Evolutionary conservation across 2,113 vertebrate species (phyloP).

Genomic region (Lanius ludovicianus): DNA sequence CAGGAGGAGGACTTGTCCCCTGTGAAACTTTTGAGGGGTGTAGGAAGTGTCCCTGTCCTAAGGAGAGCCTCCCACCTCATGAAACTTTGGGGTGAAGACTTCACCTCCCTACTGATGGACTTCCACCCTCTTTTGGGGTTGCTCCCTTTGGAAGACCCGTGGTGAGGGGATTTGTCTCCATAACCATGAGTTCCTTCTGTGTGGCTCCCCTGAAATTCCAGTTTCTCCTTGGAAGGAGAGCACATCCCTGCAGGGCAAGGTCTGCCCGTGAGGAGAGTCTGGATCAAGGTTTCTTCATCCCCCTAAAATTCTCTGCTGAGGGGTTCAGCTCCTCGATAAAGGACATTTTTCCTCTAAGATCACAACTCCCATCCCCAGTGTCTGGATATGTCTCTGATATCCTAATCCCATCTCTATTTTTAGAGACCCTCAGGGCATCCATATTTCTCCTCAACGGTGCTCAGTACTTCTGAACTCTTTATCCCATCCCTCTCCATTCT

Average conservation of each 20-base stretch:
- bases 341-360: fast-evolving
- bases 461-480: background rate
- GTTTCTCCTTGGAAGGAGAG: background rate
- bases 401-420: background rate
- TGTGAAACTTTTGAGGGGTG: fast-evolving
- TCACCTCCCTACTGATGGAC: fast-evolving
- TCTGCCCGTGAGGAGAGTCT: background rate
- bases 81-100: background rate
- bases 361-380: fast-evolving
- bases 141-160: background rate
- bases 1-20: background rate
- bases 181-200: fast-evolving
- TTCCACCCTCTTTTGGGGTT: fast-evolving
- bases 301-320: background rate
- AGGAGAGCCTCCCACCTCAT: fast-evolving
- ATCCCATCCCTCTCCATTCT: background rate
- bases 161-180: background rate
- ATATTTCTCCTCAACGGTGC: background rate
- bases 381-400: background rate
- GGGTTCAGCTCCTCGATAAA: background rate
- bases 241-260: fast-evolving
- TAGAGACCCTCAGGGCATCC: background rate
- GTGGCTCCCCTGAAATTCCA: background rate
- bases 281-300: background rate
- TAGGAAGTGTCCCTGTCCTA: fast-evolving